Evolutionary conservation across 2,797 vertebrate species (phyloP).

Genomic region (Potorous gilbertii): DNA sequence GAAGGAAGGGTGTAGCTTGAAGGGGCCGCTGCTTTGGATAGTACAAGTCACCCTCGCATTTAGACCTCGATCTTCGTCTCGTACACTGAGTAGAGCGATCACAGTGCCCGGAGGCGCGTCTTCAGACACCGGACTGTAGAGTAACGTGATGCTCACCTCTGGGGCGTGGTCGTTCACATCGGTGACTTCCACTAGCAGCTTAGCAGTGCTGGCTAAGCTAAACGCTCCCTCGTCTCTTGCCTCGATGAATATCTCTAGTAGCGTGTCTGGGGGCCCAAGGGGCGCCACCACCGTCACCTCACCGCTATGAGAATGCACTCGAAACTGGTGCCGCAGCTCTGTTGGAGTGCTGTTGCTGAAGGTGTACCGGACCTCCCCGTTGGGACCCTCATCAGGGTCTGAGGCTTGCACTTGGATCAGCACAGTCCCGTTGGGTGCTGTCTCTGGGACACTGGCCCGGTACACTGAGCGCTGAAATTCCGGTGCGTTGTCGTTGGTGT

Average conservation of each 20-base stretch:
- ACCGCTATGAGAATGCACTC: slow-evolving; percentile 85
- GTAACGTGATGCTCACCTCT: slow-evolving; percentile 84
- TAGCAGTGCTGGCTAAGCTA: slow-evolving; percentile 83
- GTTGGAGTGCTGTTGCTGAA: slow-evolving; percentile 84
- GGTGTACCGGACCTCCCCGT: slow-evolving; percentile 85
- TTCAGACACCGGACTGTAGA: slow-evolving; percentile 83
- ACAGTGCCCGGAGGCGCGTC: slow-evolving; percentile 83
- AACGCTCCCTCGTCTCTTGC: slow-evolving; percentile 84
- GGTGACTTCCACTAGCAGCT: slow-evolving; percentile 85
- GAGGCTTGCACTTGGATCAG: slow-evolving; percentile 84
- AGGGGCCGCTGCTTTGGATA: slow-evolving; percentile 81
- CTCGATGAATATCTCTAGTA: slow-evolving; percentile 84
- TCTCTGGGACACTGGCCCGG: slow-evolving; percentile 85
- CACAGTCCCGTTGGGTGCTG: slow-evolving; percentile 81
- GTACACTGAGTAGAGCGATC: slow-evolving; percentile 84
- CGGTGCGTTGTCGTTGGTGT: slow-evolving; percentile 88
- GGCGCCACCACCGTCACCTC: slow-evolving; percentile 82
- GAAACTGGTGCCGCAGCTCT: slow-evolving; percentile 82
- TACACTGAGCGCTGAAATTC: slow-evolving; percentile 84
- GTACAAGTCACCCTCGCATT: slow-evolving; percentile 84
- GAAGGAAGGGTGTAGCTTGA: slow-evolving; percentile 83
- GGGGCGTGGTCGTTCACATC: slow-evolving; percentile 88
- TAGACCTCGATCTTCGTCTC: slow-evolving; percentile 84
- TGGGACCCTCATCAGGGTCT: slow-evolving; percentile 85
- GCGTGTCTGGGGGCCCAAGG: slow-evolving; percentile 82